Base-by-base conservation (phyloP, 64 coral and sea anemone genomes). In the Cladopsammia gracilis region DNA sequence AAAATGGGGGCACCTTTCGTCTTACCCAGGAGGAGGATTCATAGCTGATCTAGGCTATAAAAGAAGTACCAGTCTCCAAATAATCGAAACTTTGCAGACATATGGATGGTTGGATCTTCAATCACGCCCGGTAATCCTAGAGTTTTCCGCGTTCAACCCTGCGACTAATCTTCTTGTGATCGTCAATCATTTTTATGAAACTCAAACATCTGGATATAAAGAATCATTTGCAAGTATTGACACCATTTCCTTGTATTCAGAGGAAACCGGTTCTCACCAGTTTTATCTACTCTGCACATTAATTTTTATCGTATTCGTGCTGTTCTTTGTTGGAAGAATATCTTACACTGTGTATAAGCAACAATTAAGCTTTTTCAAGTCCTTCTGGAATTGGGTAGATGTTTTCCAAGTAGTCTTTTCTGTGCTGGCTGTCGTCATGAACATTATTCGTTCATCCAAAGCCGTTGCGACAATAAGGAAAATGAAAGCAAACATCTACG, bases 351-450 rank as follows among this genome's bases (percentile, higher is more conserved):
- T 80, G 25, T 62, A 49, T 48, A 79, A 90, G 47, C 75, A 79
- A 19, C 76, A 68, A 4, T 26, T 24, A 24, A 4, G 61, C 34
- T 79, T 54, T 79, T 80, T 90, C 22, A 70, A 62, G 19, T 79
- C 61, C 13, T 14, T 90, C 9, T 90, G 88, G 88, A 90, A 90
- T 70, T 90, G 88, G 88, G 57, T 90, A 24, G 62, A 76, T 43
- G 11, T 90, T 15, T 56, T 90, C n/a, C 75, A 90, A 57, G 47
- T 90, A 54, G 19, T 45, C 24, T 83, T 57, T 13, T 57, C 54
- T 57, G 34, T 34, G 34, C 34, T 34, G 34, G 34, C 34, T 34
- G 34, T 34, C 34, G 34, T 34, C 34, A 34, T 34, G 34, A 34
- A 34, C 34, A 34, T 34, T 34, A 34, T 34, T 34, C 34, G 34